Base-by-base conservation (phyloP, 2,113 vertebrate genomes). In the Phasianus colchicus region DNA sequence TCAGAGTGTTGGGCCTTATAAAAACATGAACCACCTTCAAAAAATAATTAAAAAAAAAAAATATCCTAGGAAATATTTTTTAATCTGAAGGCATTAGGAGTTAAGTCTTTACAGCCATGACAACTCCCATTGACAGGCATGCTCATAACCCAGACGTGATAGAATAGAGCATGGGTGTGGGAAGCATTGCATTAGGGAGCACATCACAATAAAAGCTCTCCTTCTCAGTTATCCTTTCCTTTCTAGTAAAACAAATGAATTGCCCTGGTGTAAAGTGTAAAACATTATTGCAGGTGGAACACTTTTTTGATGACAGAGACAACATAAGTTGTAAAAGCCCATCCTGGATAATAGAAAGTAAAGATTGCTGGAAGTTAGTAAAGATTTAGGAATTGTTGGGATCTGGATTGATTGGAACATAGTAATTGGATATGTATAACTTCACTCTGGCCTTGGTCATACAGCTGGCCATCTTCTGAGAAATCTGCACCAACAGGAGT, bases 191-290 rank as follows among this genome's bases (percentile, higher is more conserved):
- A 69, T 30, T 67, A 73, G 63, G 88, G 57, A 94, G 38, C 60
- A 91, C 57, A 85, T 83, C 75, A 75, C 88, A 94, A 87, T 92
- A 93, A 91, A 92, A 86, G 24, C 79, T 95, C 81, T 66, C 55
- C 83, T 85, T 83, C 82, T 86, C 65, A 67, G 85, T 88, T 91
- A 83, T 70, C 43, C 67, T 83, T 83, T 92, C 76, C 64, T 90
- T 95, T 96, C 76, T 83, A 88, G 90, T 88, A 72, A 87, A 95
- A 95, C 93, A 92, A 93, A 92, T 93, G 93, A 91, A 93, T 77
- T 83, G 54, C 74, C 81, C 30, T 88, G 89, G 91, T 81, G 69
- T 90, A 81, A 75, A 91, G 40, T 88, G 82, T 86, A 85, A 95
- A 92, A 92, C 89, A 92, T 89, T 91, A 94, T 61, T 94, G 80